These are phyloP conservation scores for Idaea aversata DNA, from an alignment of 2,888 invertebrate species.

Conservation along the genomic window DNA sequence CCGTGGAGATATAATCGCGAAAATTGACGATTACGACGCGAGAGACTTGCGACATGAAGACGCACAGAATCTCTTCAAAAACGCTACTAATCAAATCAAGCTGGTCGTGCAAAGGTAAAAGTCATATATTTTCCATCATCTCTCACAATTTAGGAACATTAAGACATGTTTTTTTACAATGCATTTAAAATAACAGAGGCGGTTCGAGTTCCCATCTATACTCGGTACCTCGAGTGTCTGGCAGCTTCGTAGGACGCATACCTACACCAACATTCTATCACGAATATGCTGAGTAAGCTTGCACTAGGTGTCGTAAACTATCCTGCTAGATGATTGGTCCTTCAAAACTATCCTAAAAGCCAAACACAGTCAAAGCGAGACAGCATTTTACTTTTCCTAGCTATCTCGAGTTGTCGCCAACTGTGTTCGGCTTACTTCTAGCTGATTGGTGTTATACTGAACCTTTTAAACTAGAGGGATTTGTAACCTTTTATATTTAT, in stretches of 20 bases:
- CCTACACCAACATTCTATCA: constrained; percentile 77
- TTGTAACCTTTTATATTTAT: too few species aligned
- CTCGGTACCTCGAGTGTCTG: constrained; percentile 61
- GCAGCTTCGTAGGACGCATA: constrained; percentile 73
- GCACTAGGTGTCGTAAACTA: constrained; percentile 50
- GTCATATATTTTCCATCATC: not conserved
- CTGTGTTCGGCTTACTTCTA: not conserved
- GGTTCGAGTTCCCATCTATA: constrained; percentile 70
- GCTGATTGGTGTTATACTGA: not conserved
- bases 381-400: not conserved
- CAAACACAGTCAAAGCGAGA: not conserved
- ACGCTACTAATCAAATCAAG: constrained; percentile 88
- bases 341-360: not conserved
- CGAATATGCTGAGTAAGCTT: constrained; percentile 72
- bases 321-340: constrained; percentile 34
- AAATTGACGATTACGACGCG: constrained; percentile 94
- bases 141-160: not conserved
- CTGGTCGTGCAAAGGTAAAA: constrained; percentile 89
- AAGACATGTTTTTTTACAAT: constrained; percentile 2
- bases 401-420: not conserved
- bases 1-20: constrained; percentile 94
- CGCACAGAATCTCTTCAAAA: constrained; percentile 92
- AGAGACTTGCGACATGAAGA: constrained; percentile 93
- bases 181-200: constrained; percentile 60
- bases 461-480: not conserved